Percentiles rank a stretch among this genome's conserved stretches.
These are phyloP conservation scores for Venturia canescens DNA, from an alignment of 1,140 invertebrate genomes.

Conservation along the genomic window DNA sequence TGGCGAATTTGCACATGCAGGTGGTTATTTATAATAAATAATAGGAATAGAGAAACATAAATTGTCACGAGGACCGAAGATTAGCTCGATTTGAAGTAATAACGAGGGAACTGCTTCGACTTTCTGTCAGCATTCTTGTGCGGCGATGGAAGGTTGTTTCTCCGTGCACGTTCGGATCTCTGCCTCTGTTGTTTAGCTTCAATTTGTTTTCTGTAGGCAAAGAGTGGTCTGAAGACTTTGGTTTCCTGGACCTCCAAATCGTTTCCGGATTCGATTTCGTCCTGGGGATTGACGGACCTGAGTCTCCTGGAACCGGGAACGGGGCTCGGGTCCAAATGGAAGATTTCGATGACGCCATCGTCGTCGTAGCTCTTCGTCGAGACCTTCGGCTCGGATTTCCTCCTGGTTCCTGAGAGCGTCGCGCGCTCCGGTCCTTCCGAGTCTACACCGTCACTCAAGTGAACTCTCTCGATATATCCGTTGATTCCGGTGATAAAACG, in stretches of 20 bases:
- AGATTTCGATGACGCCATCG: background rate
- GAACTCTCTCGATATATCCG: conserved; percentile 49
- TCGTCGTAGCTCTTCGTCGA: background rate
- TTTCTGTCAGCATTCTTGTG: background rate
- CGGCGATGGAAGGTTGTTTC: background rate
- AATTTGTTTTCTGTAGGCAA: conserved; percentile 70
- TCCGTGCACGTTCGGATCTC: background rate
- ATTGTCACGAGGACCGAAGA: background rate
- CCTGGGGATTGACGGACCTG: conserved; percentile 49
- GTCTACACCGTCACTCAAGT: background rate
- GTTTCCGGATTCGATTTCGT: conserved; percentile 35
- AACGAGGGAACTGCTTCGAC: background rate
- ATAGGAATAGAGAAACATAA: background rate
- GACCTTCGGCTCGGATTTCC: background rate
- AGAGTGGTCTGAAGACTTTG: conserved; percentile 70
- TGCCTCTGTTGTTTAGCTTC: conserved; percentile 53
- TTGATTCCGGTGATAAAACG: conserved; percentile 46
- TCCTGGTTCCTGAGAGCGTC: background rate
- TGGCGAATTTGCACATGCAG: too few relatives aligned
- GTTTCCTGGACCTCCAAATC: conserved; percentile 64
- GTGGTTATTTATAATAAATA: too few relatives aligned
- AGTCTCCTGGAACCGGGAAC: background rate
- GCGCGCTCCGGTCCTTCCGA: background rate
- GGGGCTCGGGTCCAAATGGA: background rate
- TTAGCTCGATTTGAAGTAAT: background rate